Evolutionary conservation across 2,113 vertebrate species (phyloP), one percentile per base, ranked within the genome.

Genomic region (Haliaeetus leucogaster): DNA sequence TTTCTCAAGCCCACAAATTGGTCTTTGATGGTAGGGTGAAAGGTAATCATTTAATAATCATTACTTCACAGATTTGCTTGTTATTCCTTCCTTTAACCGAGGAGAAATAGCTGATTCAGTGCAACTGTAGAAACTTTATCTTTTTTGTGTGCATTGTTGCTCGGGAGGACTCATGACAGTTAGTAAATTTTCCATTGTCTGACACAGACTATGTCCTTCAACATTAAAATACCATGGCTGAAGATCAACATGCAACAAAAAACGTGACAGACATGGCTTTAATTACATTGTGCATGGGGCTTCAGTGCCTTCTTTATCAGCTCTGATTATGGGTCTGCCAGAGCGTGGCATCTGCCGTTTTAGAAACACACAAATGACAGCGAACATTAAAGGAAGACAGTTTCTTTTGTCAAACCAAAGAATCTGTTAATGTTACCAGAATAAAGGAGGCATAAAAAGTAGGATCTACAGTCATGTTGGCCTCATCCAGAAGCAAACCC

Each of bases 191-290:
- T 73, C 38, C 25, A 30, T 43, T 66, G 10, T 45, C 53, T 63
- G 0, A 0, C 40, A 68, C 10, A 36, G 32, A 30, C 10, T 52
- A 8, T 2, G 3, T 53, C 18, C 18, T 61, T 89, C 36, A 40
- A n/a, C 38, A 68, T 70, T 55, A 32, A 77, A 80, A 91, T 48
- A 48, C 1, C 19, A 34, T 13, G 4, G 14, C 20, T 81, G 53
- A 86, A 86, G 38, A 77, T 42, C 18, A 86, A 23, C 21, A 13
- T 76, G 61, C n/a, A 82, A 50, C 19, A 53, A 62, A 48, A 70
- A 25, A 1, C 23, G 0, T 59, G 63, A 56, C 32, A 62, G 38
- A 30, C 15, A 71, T 79, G 19, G 26, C 11, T 78, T 93, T n/a
- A 47, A 34, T 52, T 62, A 47, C 17, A 19, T 16, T 66, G 23